A percentile compares a stretch with the other conserved stretches of the same genome.
These are phyloP conservation scores for Acanthurus tractus DNA, from an alignment of 2,797 vertebrate species.

Conservation along the genomic window DNA sequence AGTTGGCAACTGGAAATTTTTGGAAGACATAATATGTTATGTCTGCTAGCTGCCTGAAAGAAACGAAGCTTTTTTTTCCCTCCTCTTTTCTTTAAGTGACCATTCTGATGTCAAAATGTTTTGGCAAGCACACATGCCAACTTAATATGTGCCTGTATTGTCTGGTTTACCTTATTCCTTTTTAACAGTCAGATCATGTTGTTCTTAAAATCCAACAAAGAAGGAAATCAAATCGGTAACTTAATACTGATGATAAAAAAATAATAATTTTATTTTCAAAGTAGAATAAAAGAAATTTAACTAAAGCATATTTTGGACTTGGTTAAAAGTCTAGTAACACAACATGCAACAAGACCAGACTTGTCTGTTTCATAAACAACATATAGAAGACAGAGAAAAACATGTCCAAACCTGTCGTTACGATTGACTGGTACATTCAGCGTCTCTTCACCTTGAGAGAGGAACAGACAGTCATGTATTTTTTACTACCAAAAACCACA, in stretches of 20 bases:
- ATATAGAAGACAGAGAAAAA: slow-evolving; percentile 1
- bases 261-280: neutral
- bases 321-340: slow-evolving; percentile 2
- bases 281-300: neutral
- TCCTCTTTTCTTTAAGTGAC: slow-evolving; percentile 29
- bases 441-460: neutral
- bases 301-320: neutral
- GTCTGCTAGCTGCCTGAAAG: slow-evolving; percentile 25
- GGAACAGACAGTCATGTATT: neutral
- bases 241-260: neutral
- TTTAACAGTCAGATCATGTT: slow-evolving; percentile 1
- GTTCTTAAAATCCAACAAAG: neutral
- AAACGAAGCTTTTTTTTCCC: slow-evolving; percentile 5
- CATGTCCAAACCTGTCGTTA: slow-evolving; percentile 23
- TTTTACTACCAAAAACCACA: neutral
- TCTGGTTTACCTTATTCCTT: slow-evolving; percentile 18
- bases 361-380: slow-evolving; percentile 1
- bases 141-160: neutral
- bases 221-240: neutral
- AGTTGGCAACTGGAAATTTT: slow-evolving; percentile 27
- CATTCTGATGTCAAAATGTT: slow-evolving; percentile 33
- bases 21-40: slow-evolving; percentile 25
- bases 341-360: slow-evolving; percentile 24
- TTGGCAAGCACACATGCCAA: slow-evolving; percentile 6
- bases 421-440: slow-evolving; percentile 14